A percentile compares a stretch with the other conserved stretches of the same genome.
These are phyloP conservation scores for Pygocentrus nattereri DNA, from an alignment of 2,797 vertebrate species.

Conservation along the genomic window DNA sequence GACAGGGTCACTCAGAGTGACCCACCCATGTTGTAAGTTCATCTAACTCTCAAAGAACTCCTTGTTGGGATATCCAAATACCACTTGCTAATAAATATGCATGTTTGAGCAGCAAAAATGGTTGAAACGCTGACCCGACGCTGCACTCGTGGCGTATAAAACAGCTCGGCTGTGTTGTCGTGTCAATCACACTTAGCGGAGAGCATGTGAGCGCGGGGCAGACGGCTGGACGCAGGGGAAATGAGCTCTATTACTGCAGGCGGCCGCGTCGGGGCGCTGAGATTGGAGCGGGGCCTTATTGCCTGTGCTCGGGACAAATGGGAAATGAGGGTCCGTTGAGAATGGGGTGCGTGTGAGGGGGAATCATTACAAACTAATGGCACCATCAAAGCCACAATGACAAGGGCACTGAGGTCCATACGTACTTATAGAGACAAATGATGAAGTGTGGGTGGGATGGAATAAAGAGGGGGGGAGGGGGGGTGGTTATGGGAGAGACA, in stretches of 20 bases:
- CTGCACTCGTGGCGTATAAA: neutral
- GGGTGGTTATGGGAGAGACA: conserved; percentile 32
- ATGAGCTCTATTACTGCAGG: conserved; percentile 76
- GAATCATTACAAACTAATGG: conserved; percentile 58
- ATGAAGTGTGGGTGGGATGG: conserved; percentile 46
- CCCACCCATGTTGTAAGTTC: no score
- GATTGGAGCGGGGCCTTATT: conserved; percentile 61
- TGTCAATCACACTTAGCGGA: conserved; percentile 43
- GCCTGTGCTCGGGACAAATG: conserved; percentile 71
- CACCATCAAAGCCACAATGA: conserved; percentile 50
- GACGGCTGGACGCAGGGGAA: conserved; percentile 61
- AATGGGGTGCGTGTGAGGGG: conserved; percentile 11
- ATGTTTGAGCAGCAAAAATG: neutral
- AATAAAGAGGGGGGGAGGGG: conserved; percentile 27
- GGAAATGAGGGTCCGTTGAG: conserved; percentile 63
- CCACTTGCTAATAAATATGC: no score
- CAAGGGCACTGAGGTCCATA: conserved; percentile 50
- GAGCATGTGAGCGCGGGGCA: conserved; percentile 20
- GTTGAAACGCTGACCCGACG: neutral
- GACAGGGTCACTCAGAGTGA: no score
- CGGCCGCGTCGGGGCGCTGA: conserved; percentile 58
- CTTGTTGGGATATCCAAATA: no score
- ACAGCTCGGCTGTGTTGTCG: conserved; percentile 17
- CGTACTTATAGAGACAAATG: conserved; percentile 47
- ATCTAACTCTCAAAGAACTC: no score